Conservation (phyloP, 2,797 vertebrate genomes). For the Sebastes diploproa region DNA sequence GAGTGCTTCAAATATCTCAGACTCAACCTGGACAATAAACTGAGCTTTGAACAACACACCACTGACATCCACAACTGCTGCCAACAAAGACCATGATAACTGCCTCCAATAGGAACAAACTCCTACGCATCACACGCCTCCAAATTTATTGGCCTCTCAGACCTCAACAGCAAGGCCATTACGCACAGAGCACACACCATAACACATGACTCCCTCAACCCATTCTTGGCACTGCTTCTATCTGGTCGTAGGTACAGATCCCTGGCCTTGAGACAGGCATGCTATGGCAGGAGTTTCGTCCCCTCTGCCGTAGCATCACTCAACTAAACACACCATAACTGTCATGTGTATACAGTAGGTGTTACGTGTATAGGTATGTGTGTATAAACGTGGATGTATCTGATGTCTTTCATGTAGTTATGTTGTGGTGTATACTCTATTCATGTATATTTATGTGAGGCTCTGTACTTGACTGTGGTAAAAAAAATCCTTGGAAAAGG, state of each 20-base stretch:
- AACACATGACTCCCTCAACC: neutral
- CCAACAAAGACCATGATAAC: neutral
- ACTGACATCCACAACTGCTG: no score
- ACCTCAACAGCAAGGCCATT: neutral
- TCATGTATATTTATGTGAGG: no score
- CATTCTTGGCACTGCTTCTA: neutral
- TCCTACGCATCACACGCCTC: neutral
- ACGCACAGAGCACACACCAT: neutral
- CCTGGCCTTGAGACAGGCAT: neutral
- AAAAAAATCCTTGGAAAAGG: no score
- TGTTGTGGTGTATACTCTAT: neutral
- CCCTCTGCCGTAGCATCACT: neutral
- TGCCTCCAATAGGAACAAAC: neutral
- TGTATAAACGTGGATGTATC: neutral
- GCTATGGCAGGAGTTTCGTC: neutral
- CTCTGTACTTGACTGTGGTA: no score
- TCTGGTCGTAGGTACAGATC: neutral
- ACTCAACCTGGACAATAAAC: no score
- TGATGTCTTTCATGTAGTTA: neutral
- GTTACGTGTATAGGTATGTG: neutral
- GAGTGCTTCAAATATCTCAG: no score
- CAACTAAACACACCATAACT: neutral
- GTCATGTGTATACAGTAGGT: neutral
- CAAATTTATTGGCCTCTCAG: neutral
- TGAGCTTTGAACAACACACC: no score